These are phyloP conservation scores for Nowickia ferox DNA, from an alignment of 2,888 invertebrate species.

Conservation along the genomic window DNA sequence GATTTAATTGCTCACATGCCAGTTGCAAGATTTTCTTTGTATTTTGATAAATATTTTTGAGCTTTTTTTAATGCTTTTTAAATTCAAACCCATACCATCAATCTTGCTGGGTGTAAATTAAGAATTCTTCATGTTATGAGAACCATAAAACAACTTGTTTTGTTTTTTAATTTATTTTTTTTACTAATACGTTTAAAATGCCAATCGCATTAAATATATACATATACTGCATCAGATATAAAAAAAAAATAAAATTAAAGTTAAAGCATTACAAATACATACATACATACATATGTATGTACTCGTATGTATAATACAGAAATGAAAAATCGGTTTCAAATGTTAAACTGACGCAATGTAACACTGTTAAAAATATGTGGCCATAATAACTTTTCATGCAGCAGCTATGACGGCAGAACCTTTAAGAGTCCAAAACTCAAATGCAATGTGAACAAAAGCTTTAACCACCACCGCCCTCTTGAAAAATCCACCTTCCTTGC, in stretches of 20 bases:
- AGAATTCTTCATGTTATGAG: conserved; percentile 58
- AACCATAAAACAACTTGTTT: conserved; percentile 61
- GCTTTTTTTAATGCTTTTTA: conserved; percentile 4
- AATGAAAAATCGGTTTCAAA: conserved; percentile 30
- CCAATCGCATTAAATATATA: conserved; percentile 35
- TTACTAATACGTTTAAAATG: conserved; percentile 31
- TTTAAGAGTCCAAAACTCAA: conserved; percentile 12
- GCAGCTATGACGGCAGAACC: conserved; percentile 32
- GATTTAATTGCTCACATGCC: conserved; percentile 68
- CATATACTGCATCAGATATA: not conserved
- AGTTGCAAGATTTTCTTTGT: conserved; percentile 28
- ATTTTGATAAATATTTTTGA: not conserved
- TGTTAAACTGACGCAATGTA: conserved; percentile 22
- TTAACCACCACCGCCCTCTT: not conserved
- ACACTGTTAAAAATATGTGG: conserved; percentile 43
- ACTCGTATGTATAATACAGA: not conserved
- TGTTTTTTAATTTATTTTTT: not conserved
- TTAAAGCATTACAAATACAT: not conserved
- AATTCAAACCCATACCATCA: conserved; percentile 29
- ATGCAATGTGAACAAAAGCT: not conserved
- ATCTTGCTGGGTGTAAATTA: conserved; percentile 60
- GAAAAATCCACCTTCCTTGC: not conserved
- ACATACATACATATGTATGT: too few species aligned
- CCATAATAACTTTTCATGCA: conserved; percentile 30
- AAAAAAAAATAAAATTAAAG: conserved; percentile 4